These are phyloP conservation scores for Philaethria dido DNA, from an alignment of 2,888 invertebrate genomes.

Conservation along the genomic window DNA sequence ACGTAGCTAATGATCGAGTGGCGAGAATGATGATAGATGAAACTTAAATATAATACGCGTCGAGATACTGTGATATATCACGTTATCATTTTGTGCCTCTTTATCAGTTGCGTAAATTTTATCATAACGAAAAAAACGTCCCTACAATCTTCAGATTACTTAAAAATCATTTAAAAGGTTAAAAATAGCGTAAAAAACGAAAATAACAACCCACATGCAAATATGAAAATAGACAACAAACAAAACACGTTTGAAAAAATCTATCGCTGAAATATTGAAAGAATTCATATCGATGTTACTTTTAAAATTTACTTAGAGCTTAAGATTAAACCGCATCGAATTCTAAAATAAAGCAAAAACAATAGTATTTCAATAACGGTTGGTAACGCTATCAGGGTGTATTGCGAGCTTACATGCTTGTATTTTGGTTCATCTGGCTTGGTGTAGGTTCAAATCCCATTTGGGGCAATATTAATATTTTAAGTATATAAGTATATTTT, in stretches of 20 bases:
- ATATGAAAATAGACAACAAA: too few species aligned
- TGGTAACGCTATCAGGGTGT: too few species aligned
- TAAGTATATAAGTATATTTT: too few species aligned
- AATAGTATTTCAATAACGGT: too few species aligned
- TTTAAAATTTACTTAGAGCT: background rate
- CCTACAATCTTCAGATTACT: background rate
- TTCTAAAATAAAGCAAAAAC: too few species aligned
- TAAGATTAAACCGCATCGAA: background rate
- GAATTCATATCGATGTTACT: background rate
- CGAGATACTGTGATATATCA: constrained; percentile 58
- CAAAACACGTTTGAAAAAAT: background rate
- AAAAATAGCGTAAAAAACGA: background rate
- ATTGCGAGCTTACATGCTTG: too few species aligned
- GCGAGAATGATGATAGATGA: constrained; percentile 79
- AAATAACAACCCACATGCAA: too few species aligned
- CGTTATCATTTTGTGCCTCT: constrained; percentile 45
- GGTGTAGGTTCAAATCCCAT: background rate
- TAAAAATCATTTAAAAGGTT: background rate
- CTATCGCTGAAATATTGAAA: background rate
- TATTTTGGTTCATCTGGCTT: too few species aligned
- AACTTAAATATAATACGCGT: constrained; percentile 73
- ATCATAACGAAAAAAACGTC: background rate
- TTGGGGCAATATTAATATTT: too few species aligned
- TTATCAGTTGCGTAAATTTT: constrained; percentile 46
- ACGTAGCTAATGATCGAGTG: constrained; percentile 79